phyloP scores from a whole-genome alignment of 2,888 invertebrate genomes.

The Patella caerulea region DNA sequence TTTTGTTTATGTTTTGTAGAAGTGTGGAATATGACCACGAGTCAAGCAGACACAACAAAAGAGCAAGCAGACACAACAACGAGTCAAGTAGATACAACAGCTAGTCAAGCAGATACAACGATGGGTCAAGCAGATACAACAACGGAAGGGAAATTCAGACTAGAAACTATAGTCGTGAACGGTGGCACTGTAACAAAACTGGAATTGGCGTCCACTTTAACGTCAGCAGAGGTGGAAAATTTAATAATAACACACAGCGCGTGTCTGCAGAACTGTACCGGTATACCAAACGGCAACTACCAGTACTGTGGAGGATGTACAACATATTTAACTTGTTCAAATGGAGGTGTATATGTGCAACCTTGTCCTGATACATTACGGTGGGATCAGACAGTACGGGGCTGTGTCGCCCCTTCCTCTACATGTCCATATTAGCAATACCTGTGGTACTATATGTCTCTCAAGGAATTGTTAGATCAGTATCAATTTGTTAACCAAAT shows the following conservation, averaged over 20 bases:
- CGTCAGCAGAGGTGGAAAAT: not conserved
- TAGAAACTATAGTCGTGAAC: too few species aligned
- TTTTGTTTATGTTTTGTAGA: too few species aligned
- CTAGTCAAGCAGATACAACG: not conserved
- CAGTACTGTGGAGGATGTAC: not conserved
- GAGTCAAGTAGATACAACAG: not conserved
- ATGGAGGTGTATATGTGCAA: not conserved
- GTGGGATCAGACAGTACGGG: not conserved
- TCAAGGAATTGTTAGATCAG: not conserved
- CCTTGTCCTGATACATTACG: not conserved
- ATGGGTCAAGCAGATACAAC: not conserved
- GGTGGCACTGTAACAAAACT: not conserved
- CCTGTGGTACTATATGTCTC: not conserved
- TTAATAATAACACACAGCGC: not conserved
- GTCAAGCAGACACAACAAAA: too few species aligned
- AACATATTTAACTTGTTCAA: not conserved
- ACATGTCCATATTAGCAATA: not conserved
- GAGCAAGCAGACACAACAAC: not conserved
- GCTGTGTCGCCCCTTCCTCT: not conserved
- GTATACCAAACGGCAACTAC: not conserved
- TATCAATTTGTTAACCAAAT: not conserved
- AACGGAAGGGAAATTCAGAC: too few species aligned
- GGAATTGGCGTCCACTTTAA: not conserved
- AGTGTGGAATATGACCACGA: too few species aligned
- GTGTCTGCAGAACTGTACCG: not conserved